Conservation (phyloP, 2,797 vertebrate genomes). For the Pangasius krempfi region DNA sequence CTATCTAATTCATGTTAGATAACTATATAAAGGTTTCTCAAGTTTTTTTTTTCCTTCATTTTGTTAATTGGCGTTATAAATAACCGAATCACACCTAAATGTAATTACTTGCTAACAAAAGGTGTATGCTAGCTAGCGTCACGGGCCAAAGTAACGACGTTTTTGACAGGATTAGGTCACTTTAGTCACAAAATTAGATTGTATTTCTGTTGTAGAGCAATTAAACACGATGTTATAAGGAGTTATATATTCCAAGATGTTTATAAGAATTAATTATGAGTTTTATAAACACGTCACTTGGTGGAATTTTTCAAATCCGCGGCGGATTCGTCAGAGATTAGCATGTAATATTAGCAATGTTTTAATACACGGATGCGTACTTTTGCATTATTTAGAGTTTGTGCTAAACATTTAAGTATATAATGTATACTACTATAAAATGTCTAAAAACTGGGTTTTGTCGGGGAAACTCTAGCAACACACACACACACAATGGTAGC, state of each 20-base stretch:
- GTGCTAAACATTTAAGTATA: not conserved
- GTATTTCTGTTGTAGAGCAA: no score
- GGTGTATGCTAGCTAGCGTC: not conserved
- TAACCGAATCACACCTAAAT: not conserved
- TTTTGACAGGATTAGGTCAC: not conserved
- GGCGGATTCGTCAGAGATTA: not conserved
- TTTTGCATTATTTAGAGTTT: not conserved
- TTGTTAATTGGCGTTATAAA: not conserved
- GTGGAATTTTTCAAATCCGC: not conserved
- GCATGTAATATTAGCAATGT: not conserved
- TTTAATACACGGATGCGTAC: not conserved
- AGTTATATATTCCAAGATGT: not conserved
- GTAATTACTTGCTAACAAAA: not conserved
- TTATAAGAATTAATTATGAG: not conserved
- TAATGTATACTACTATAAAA: not conserved
- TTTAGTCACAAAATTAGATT: no score
- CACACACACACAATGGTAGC: not conserved
- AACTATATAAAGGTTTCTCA: not conserved
- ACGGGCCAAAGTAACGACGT: no score
- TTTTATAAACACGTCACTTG: not conserved
- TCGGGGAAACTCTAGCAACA: not conserved
- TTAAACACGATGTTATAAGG: not conserved
- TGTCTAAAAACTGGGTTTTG: not conserved
- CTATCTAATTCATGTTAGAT: not conserved
- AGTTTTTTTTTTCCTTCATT: not conserved